Evolutionary conservation across 2,797 vertebrate genomes (phyloP).

Genomic region (Sarcophilus harrisii): DNA sequence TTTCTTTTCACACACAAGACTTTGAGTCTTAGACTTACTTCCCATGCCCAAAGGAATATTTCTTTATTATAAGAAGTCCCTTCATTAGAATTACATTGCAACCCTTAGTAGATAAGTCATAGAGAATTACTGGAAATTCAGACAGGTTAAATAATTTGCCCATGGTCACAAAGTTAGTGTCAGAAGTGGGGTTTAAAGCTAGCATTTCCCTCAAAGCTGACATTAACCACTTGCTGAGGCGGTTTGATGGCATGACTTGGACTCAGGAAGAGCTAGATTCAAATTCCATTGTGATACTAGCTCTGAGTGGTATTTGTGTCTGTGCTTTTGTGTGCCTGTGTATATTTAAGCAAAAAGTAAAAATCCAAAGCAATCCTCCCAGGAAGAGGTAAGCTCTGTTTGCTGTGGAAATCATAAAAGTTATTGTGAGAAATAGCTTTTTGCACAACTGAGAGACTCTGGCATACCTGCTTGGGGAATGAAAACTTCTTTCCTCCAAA

Average conservation of each 20-base stretch:
- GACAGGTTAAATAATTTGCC: background rate
- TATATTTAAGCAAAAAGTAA: background rate
- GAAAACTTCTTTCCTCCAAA: background rate
- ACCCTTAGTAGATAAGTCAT: background rate
- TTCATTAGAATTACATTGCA: background rate
- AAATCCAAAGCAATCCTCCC: background rate
- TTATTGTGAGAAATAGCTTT: background rate
- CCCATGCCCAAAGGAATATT: background rate
- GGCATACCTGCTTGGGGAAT: background rate
- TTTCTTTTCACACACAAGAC: background rate
- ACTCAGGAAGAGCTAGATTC: background rate
- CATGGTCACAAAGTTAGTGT: background rate
- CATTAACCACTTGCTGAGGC: background rate
- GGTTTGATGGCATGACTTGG: background rate
- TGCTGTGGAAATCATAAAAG: background rate
- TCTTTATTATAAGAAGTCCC: background rate
- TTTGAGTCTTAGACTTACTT: background rate
- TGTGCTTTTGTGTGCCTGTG: background rate
- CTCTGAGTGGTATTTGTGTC: background rate
- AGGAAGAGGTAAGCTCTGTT: background rate
- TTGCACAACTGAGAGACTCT: background rate
- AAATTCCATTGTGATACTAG: background rate
- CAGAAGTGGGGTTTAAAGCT: background rate
- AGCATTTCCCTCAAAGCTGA: background rate
- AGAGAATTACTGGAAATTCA: background rate